These are phyloP conservation scores for Oscheius onirici DNA, from an alignment of 2,888 invertebrate genomes.

Conservation along the genomic window DNA sequence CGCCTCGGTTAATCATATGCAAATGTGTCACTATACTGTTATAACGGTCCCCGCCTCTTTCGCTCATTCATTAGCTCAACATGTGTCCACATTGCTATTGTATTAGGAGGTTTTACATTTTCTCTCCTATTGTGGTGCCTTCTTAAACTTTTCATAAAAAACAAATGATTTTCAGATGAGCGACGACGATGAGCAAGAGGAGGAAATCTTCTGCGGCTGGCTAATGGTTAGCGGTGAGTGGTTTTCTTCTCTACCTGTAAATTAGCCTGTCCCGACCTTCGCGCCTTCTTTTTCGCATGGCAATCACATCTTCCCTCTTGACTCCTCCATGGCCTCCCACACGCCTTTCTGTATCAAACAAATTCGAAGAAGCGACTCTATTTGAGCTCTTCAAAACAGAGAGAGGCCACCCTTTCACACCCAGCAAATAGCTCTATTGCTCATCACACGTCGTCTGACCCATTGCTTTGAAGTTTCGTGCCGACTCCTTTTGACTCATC, in stretches of 20 bases:
- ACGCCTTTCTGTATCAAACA: not conserved
- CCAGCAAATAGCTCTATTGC: conserved; percentile 20
- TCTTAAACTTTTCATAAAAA: not conserved
- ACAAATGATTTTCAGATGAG: conserved; percentile 1
- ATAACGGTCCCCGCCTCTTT: not conserved
- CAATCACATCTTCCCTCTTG: not conserved
- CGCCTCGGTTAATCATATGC: no score
- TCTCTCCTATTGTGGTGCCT: not conserved
- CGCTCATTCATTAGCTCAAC: not conserved
- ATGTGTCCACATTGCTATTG: not conserved
- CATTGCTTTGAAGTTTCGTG: no score
- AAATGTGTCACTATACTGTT: not conserved
- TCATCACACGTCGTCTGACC: conserved; percentile 23
- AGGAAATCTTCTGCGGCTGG: conserved; percentile 21
- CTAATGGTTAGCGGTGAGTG: conserved; percentile 32
- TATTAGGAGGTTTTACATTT: not conserved
- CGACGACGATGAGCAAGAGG: conserved; percentile 1
- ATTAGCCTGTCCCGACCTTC: conserved; percentile 19
- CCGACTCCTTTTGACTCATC: not conserved
- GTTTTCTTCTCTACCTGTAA: not conserved
- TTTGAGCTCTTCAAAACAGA: conserved; percentile 22
- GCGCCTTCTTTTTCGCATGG: conserved; percentile 6
- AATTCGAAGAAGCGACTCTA: conserved; percentile 6
- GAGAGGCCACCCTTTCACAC: conserved; percentile 16
- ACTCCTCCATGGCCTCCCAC: not conserved